Conservation (phyloP, 2,113 vertebrate genomes). For the Apaloderma vittatum region DNA sequence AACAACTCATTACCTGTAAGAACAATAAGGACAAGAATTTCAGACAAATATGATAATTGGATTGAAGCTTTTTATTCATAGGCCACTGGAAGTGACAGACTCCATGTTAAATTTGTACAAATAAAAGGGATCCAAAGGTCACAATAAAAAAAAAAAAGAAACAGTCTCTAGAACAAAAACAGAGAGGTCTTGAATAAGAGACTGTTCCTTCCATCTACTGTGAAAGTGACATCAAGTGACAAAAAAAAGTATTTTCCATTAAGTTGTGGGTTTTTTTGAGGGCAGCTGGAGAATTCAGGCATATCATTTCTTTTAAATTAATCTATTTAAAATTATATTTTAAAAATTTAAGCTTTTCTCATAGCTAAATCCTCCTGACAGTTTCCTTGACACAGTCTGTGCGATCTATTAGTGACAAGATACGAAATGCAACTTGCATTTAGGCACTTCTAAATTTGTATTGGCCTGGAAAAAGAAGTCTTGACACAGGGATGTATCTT, state of each 20-base stretch:
- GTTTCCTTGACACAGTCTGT: not conserved
- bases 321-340: not conserved
- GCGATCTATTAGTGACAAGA: fast-evolving
- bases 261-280: not conserved
- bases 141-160: not conserved
- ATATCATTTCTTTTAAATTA: not conserved
- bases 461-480: not conserved
- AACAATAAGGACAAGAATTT: not conserved
- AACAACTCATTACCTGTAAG: not conserved
- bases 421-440: not conserved
- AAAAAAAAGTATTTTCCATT: not conserved
- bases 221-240: not conserved
- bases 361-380: not conserved
- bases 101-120: not conserved
- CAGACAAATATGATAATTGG: not conserved
- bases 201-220: not conserved
- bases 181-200: not conserved
- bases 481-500: not conserved
- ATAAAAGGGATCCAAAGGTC: not conserved
- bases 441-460: not conserved
- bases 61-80: not conserved
- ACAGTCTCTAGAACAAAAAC: not conserved
- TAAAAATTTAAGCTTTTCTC: fast-evolving
- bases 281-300: not conserved
- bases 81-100: not conserved